Conservation (phyloP, 2,113 vertebrate genomes). For the Anthoscopus minutus region DNA sequence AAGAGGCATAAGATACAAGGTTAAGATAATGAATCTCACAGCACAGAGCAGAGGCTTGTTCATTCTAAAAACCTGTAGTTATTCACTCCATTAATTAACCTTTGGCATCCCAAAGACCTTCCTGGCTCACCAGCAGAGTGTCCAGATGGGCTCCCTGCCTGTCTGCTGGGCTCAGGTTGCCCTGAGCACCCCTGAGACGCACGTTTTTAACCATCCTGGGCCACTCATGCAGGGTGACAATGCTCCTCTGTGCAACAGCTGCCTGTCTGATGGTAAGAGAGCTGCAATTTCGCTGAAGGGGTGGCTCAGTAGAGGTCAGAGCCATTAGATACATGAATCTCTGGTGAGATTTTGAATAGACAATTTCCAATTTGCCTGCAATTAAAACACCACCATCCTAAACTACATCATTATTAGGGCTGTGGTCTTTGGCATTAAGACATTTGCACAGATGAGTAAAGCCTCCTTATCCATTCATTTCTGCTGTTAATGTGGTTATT, state of each 20-base stretch:
- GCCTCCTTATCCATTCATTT: neutral
- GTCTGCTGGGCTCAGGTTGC: neutral
- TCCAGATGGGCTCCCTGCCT: neutral
- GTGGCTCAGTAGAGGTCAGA: neutral
- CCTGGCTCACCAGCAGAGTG: neutral
- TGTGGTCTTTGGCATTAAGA: neutral
- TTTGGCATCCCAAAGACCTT: neutral
- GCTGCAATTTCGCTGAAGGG: neutral
- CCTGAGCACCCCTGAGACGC: neutral
- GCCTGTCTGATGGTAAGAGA: neutral
- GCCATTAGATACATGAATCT: neutral
- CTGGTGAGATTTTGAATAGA: neutral
- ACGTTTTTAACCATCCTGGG: neutral
- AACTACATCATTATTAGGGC: neutral
- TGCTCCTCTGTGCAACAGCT: neutral
- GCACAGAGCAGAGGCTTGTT: neutral
- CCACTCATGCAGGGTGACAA: fast-evolving
- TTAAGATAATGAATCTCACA: neutral
- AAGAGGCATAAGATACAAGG: neutral
- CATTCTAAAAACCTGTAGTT: neutral
- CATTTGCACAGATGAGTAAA: neutral
- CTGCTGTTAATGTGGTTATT: neutral
- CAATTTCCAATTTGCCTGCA: neutral
- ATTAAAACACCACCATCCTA: neutral
- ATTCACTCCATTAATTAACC: neutral